phyloP scores from a whole-genome alignment of 2,888 invertebrate genomes.

The Noctuana brunneofusca region DNA sequence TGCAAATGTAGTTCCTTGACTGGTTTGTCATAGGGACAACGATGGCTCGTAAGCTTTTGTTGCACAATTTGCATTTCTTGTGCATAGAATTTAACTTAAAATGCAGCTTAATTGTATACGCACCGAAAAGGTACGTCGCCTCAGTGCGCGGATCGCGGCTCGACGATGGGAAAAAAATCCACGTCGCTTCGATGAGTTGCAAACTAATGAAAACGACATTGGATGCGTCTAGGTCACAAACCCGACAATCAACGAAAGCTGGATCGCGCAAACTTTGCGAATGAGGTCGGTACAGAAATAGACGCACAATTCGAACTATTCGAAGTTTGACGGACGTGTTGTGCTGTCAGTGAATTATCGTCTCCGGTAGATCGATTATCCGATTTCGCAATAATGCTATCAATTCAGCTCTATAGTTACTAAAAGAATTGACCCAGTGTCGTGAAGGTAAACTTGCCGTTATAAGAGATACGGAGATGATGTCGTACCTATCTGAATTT shows the following conservation, averaged over 20 bases:
- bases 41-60: slow-evolving; percentile 19
- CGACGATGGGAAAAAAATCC: slow-evolving; percentile 9
- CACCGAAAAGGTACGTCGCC: slow-evolving; percentile 16
- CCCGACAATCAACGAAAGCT: slow-evolving; percentile 52
- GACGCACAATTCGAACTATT: slow-evolving; percentile 24
- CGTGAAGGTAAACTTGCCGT: too few species aligned
- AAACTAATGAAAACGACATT: slow-evolving; percentile 46
- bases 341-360: slow-evolving; percentile 6
- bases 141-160: not conserved
- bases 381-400: not conserved
- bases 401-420: not conserved
- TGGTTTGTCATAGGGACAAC: not conserved
- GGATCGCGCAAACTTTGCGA: slow-evolving; percentile 40
- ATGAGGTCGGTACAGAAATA: slow-evolving; percentile 53
- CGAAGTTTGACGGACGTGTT: slow-evolving; percentile 5
- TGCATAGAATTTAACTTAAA: not conserved
- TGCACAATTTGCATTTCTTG: slow-evolving; percentile 12
- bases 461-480: too few species aligned
- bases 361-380: slow-evolving; percentile 5
- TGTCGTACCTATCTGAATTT: too few species aligned
- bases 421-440: not conserved
- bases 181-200: not conserved
- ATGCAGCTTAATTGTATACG: not conserved
- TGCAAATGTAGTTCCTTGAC: too few species aligned
- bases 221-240: slow-evolving; percentile 42